Evolutionary conservation across 2,888 invertebrate species (phyloP), one percentile per base, ranked within the genome.

Genomic region (Odiellus spinosus): DNA sequence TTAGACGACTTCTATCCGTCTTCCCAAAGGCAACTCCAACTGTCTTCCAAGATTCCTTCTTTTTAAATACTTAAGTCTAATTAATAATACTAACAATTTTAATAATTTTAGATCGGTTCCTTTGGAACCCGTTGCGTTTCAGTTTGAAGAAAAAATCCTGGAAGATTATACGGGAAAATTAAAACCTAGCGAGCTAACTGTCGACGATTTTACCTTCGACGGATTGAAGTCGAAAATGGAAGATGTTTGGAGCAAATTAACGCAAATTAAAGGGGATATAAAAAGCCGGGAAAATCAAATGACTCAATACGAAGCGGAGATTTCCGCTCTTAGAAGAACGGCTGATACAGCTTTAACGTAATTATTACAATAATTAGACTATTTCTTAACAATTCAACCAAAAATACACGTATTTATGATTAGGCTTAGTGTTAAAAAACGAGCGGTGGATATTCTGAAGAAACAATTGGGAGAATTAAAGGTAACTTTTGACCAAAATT

Each of bases 141-240:
- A 77, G 45, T 91, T 91, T 65, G 88, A 90, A 65, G 81, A 83
- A 59, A 80, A 79, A 57, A 73, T 91, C 50, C 80, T 88, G 33
- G 84, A 87, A 60, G 86, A 88, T 59, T 84, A 85, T 45, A 82
- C 82, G 44, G 87, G 88, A 8, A 83, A 82, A 65, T 72, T 88
- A 43, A 75, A 80, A 59, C 80, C 84, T n/a, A 85, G 85, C 68
- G 80, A 82, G 61, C 65, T 93, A 54, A 85, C 88, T 0, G 84
- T 91, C 1, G 90, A 93, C 66, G 90, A 90, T 65, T 73, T 90
- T 26, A 93, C 91, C 0, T 80, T 86, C 35, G 90, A 90, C 60
- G 83, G 83, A 80, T 67, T 93, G 47, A 76, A 84, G 59, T 80
- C 78, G 54, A 82, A 26, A 26, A 26, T 26, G 26, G 26, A 26